Conservation (phyloP, 2,888 invertebrate species). For the Brachyptera putata region DNA sequence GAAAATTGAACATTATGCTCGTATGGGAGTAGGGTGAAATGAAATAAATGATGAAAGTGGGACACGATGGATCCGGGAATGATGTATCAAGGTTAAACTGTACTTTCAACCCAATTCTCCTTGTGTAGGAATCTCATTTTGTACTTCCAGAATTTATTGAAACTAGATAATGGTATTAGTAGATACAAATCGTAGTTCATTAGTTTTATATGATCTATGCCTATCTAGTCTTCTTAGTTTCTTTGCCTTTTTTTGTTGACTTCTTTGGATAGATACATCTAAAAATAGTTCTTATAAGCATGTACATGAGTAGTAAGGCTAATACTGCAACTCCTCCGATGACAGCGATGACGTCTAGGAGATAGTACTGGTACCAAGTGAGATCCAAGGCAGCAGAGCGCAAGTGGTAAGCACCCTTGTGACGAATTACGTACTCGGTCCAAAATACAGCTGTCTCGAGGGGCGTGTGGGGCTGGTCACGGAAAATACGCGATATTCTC, state of each 20-base stretch:
- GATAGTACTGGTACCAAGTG: conserved; percentile 44
- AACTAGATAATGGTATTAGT: too few relatives aligned
- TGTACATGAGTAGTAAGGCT: background rate
- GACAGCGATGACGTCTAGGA: conserved; percentile 38
- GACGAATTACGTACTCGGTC: conserved; percentile 58
- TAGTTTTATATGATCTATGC: too few relatives aligned
- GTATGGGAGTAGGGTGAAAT: too few relatives aligned
- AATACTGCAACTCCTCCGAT: background rate
- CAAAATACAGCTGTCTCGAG: conserved; percentile 60
- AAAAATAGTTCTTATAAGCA: background rate
- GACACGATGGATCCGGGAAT: too few relatives aligned
- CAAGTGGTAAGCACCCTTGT: conserved; percentile 45
- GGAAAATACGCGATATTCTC: conserved; percentile 46
- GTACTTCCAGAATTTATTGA: too few relatives aligned
- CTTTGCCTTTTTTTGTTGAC: background rate
- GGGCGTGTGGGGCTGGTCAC: conserved; percentile 54
- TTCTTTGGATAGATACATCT: background rate
- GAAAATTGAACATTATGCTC: too few relatives aligned
- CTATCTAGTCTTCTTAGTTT: conserved; percentile 6
- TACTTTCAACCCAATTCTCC: too few relatives aligned
- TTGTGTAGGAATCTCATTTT: too few relatives aligned
- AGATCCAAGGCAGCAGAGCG: conserved; percentile 45
- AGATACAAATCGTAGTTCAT: too few relatives aligned
- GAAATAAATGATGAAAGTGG: too few relatives aligned
- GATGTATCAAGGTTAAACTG: too few relatives aligned